phyloP scores from a whole-genome alignment of 2,113 vertebrate species.

The Platysternon megacephalum region DNA sequence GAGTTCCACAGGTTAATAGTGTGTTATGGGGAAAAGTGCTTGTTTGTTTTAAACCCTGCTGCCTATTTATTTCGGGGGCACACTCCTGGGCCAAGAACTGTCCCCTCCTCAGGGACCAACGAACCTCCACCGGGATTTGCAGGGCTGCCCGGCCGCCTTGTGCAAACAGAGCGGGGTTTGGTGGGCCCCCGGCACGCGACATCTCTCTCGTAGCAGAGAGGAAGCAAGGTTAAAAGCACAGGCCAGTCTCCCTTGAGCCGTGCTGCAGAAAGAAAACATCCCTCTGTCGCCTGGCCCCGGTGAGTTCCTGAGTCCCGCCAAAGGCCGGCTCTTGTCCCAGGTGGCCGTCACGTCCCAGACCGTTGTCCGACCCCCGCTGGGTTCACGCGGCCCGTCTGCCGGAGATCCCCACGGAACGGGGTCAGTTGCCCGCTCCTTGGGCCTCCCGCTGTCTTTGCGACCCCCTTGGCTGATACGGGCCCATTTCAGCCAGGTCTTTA shows the following conservation, averaged over 20 bases:
- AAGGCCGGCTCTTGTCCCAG: neutral
- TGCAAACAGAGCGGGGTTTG: neutral
- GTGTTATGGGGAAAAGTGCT: too few species aligned
- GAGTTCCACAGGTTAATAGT: too few species aligned
- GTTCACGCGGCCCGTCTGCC: rapidly evolving
- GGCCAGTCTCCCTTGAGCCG: neutral
- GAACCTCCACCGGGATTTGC: neutral
- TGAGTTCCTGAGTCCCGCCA: neutral
- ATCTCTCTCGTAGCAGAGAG: neutral
- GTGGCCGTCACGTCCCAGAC: neutral
- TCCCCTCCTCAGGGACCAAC: too few species aligned
- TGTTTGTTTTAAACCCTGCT: too few species aligned
- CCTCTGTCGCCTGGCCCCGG: neutral
- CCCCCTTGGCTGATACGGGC: too few species aligned
- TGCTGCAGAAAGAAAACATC: neutral
- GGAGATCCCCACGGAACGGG: neutral
- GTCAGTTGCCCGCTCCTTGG: neutral
- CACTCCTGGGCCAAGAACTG: neutral
- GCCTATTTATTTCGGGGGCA: neutral
- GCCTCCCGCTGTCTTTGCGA: neutral
- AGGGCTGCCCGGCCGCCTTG: neutral
- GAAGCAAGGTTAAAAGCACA: neutral
- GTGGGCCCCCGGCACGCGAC: rapidly evolving
- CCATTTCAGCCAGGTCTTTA: neutral
- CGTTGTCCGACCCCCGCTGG: too few species aligned